Base-by-base conservation (phyloP, 2,797 vertebrate genomes). In the Cynodonichthys magdalenae region DNA sequence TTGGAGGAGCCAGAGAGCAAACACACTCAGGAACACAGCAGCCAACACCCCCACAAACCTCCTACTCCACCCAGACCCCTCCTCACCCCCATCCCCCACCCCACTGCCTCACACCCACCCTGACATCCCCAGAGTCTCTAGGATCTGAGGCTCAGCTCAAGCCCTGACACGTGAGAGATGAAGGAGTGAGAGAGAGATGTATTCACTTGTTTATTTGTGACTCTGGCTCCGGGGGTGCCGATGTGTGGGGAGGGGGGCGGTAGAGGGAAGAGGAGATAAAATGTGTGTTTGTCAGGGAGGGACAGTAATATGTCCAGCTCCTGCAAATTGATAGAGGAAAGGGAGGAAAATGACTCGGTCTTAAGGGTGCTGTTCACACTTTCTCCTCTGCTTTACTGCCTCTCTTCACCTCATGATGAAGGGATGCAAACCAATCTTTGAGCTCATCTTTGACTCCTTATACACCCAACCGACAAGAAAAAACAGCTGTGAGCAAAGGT, bases 101-200 rank as follows among this genome's bases (percentile, higher is more conserved):
- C 34, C 36, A 49, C 49, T 19, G 53, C 56, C 62, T 31, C 4
- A 60, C 42, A 14, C 11, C 53, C 59, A 44, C 36, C 49, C 44
- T n/a, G n/a, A 39, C 47, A 80, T 77, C 82, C 72, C 64, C 74
- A 59, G 78, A 90, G 78, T 69, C 81, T 89, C 88, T 87, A 88
- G 89, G 89, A 92, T 89, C 86, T 89, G 71, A 91, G 87, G 82
- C 83, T 87, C 85, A 80, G 82, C 85, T 90, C 91, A 89, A 91
- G 90, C 84, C 89, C 86, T 76, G 85, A 93, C 90, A 92, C 84
- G 87, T 92, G 73, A 59, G 53, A 64, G 65, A 69, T 49, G 65
- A 63, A 58, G 59, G 75, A 69, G 63, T 12, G 48, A 75, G 75
- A 76, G 57, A 2, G 69, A 75, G 77, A 56, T 54, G 56, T 59